Conservation (phyloP, 1,140 invertebrate species). For the Drosophila santomea region DNA sequence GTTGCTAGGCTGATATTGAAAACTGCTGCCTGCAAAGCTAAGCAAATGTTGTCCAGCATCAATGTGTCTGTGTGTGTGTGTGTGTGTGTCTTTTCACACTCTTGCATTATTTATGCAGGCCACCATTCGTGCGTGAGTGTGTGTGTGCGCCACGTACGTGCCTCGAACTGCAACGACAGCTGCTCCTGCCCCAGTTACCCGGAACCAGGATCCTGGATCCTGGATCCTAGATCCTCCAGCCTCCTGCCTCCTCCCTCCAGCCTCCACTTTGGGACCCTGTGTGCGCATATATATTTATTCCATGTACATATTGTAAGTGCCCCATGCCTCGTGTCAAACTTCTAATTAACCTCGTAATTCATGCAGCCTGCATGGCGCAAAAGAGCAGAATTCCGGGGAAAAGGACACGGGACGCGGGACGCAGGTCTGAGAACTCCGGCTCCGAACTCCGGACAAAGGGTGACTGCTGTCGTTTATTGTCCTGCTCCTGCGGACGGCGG, state of each 20-base stretch:
- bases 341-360: conserved; percentile 55
- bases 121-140: conserved; percentile 9
- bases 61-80: conserved; percentile 5
- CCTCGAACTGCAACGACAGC: conserved; percentile 65
- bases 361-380: conserved; percentile 25
- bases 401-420: neutral
- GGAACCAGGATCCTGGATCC: conserved; percentile 1
- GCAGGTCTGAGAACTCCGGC: neutral
- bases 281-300: conserved; percentile 34
- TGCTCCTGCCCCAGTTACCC: conserved; percentile 30
- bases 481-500: conserved; percentile 5
- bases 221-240: too few relatives aligned
- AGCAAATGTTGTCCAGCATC: conserved; percentile 25
- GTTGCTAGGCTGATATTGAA: conserved; percentile 64
- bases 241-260: neutral
- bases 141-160: conserved; percentile 49
- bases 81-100: conserved; percentile 46
- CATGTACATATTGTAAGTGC: conserved; percentile 50
- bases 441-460: neutral
- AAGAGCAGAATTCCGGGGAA: neutral
- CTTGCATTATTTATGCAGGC: conserved; percentile 52
- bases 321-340: conserved; percentile 54
- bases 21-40: conserved; percentile 40
- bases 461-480: conserved; percentile 41
- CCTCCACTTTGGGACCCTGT: conserved; percentile 1